A percentile compares a stretch with the other conserved stretches of the same genome.
Evolutionary conservation across 2,888 invertebrate species (phyloP).

Genomic region (Drosophila atripex): DNA sequence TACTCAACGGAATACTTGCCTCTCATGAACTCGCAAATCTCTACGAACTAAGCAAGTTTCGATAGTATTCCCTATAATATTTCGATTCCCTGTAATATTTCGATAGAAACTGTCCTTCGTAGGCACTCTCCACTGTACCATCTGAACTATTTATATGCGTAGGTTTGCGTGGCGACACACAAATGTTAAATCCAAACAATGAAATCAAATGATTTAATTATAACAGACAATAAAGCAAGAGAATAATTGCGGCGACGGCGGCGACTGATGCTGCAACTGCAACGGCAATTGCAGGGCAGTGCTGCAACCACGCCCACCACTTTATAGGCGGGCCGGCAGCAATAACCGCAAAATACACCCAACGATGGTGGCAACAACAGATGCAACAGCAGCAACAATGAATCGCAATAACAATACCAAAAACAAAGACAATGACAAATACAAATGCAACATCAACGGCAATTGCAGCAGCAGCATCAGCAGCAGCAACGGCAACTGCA

Average conservation of each 20-base stretch:
- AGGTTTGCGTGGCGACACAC: constrained; percentile 49
- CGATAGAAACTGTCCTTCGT: background rate
- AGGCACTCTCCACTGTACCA: background rate
- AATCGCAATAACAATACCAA: constrained; percentile 34
- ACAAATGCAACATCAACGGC: constrained; percentile 9
- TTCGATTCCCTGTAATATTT: too few relatives aligned
- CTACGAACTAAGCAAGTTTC: background rate
- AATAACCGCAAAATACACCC: constrained; percentile 52
- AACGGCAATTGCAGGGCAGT: constrained; percentile 13
- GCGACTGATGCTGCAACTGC: constrained; percentile 31
- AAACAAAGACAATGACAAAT: constrained; percentile 32
- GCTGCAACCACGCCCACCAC: constrained; percentile 2
- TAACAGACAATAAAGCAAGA: constrained; percentile 74
- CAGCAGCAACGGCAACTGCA: constrained; percentile 44
- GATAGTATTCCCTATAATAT: background rate
- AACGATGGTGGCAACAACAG: constrained; percentile 8
- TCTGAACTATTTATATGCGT: constrained; percentile 10
- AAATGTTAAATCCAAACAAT: constrained; percentile 74
- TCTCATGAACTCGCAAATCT: background rate
- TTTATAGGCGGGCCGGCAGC: constrained; percentile 11
- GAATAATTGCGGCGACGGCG: constrained; percentile 62
- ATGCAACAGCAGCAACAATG: constrained; percentile 24
- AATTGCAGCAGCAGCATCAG: constrained; percentile 24
- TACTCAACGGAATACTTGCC: background rate
- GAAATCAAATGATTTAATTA: constrained; percentile 79